Base-by-base conservation (phyloP, 2,888 invertebrate species). In the Spisula subtruncata region DNA sequence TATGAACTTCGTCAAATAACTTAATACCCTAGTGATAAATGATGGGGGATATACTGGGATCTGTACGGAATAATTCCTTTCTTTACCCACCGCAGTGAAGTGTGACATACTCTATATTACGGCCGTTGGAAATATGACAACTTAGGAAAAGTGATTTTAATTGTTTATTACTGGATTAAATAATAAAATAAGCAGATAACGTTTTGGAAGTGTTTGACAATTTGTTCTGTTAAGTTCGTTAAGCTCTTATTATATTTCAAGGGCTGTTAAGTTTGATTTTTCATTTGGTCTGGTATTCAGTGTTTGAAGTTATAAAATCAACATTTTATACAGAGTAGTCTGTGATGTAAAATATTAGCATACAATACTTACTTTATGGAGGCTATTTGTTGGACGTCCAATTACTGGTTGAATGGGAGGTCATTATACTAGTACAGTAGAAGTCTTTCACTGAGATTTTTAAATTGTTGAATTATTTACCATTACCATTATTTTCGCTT, bases 381-480 rank as follows among this genome's bases (percentile, higher is more conserved):
- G 25, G 41, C 18, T 71, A 71, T 71, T 71, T 71, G 71, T 71
- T 32, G 32, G 75, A n/a, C 18, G 75, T 75, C 18, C 10, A 75
- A 75, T 75, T 75, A 32, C 35, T 75, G 16, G 0, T 12, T 75
- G 35, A 75, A 75, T 16, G 32, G 35, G n/a, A 32, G 4, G 14
- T 81, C 41, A 81, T 46, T 81, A 46, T 14, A 41, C 41, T 32
- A 60, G n/a, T n/a, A n/a, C n/a, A n/a, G n/a, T n/a, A n/a, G n/a
- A n/a, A n/a, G 32, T 32, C 32, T 75, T 75, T 75, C 32, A 75
- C 75, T 75, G 29, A 32, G 35, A 35, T 75, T 16, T 75, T 32
- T 75, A 1, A 75, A 75, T 16, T 75, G 35, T 75, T 75, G 35
- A 75, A 75, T 75, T 32, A 75, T 75, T 75, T 75, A 32, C 1